phyloP scores from a whole-genome alignment of 2,888 invertebrate genomes.

The Silvanus unidentatus region DNA sequence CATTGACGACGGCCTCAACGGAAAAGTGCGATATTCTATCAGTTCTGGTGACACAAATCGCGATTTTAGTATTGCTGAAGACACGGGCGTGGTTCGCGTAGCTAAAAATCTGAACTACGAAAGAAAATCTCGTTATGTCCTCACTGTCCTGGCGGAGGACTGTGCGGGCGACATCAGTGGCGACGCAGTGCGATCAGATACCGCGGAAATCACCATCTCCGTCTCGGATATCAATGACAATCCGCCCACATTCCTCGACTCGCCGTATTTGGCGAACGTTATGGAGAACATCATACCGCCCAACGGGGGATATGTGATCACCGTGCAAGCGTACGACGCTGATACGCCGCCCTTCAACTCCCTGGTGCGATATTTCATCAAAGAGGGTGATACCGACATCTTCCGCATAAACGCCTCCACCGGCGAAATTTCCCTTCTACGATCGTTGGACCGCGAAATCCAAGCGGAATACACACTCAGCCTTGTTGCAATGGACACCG shows the following conservation, averaged over 20 bases:
- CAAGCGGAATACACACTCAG: constrained; percentile 80
- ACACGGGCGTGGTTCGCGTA: constrained; percentile 83
- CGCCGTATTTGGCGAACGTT: constrained; percentile 89
- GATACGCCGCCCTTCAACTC: constrained; percentile 87
- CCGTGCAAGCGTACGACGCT: constrained; percentile 83
- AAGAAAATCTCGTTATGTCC: constrained; percentile 73
- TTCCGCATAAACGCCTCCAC: constrained; percentile 89
- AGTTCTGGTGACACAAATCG: constrained; percentile 83
- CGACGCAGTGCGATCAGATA: constrained; percentile 59
- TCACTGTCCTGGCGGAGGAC: constrained; percentile 84
- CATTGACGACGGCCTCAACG: constrained; percentile 81
- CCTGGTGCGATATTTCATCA: constrained; percentile 86
- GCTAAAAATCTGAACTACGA: constrained; percentile 93
- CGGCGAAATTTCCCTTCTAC: constrained; percentile 80
- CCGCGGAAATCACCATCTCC: constrained; percentile 73
- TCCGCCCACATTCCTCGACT: constrained; percentile 86
- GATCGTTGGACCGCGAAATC: constrained; percentile 77
- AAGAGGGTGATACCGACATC: constrained; percentile 85
- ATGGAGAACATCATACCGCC: constrained; percentile 88
- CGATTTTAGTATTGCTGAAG: constrained; percentile 88
- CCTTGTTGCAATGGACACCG: constrained; percentile 90
- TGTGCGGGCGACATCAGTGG: constrained; percentile 66
- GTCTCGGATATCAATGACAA: constrained; percentile 92
- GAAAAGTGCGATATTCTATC: constrained; percentile 87
- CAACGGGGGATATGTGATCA: constrained; percentile 71